phyloP scores from a whole-genome alignment of 2,113 vertebrate species.

The Callocephalon fimbriatum region DNA sequence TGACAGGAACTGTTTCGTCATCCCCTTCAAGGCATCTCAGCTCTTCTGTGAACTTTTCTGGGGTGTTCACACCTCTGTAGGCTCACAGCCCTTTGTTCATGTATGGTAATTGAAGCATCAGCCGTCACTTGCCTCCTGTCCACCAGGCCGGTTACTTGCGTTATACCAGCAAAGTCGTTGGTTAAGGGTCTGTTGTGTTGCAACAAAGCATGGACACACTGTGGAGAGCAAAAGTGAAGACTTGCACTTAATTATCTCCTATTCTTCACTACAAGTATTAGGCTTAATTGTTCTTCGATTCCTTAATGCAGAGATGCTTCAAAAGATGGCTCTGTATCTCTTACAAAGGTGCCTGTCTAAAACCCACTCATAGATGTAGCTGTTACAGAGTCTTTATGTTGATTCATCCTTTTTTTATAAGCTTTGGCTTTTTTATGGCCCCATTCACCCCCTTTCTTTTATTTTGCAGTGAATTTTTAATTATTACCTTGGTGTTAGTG shows the following conservation, averaged over 20 bases:
- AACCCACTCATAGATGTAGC: not conserved
- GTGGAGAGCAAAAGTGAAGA: not conserved
- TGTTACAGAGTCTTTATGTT: not conserved
- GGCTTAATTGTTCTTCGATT: not conserved
- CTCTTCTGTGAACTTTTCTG: not conserved
- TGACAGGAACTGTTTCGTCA: not conserved
- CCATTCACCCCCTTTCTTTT: not conserved
- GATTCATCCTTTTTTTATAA: slow-evolving; percentile 44
- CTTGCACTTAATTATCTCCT: not conserved
- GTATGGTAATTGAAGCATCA: not conserved
- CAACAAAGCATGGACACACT: not conserved
- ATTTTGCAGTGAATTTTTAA: slow-evolving; percentile 51
- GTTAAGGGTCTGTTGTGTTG: not conserved
- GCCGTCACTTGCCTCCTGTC: not conserved
- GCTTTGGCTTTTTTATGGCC: not conserved
- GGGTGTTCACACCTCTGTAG: no score
- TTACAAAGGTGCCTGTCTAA: not conserved
- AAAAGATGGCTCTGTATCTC: not conserved
- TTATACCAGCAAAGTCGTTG: not conserved
- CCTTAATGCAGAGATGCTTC: not conserved
- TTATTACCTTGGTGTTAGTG: slow-evolving; percentile 21
- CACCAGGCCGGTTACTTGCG: accelerated
- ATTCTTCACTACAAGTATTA: not conserved
- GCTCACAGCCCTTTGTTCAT: not conserved
- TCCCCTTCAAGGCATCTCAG: not conserved